Evolutionary conservation across 2,888 invertebrate species (phyloP).

Genomic region (Cryptocephalus primarius): DNA sequence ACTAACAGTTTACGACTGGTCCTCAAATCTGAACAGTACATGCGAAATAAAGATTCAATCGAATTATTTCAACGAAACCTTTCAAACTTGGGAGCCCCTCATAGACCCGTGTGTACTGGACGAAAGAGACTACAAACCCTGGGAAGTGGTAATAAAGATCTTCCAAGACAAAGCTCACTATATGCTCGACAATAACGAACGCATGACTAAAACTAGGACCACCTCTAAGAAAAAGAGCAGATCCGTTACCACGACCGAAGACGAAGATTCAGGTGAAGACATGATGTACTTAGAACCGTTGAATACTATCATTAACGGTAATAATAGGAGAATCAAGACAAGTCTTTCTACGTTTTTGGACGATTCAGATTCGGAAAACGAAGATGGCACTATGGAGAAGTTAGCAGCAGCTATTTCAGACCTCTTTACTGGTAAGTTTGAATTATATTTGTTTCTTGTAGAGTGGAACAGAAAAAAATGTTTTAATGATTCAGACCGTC

Average conservation of each 20-base stretch:
- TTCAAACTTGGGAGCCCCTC: slow-evolving; percentile 68
- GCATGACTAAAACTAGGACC: slow-evolving; percentile 17
- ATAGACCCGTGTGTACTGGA: slow-evolving; percentile 61
- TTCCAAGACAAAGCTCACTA: slow-evolving; percentile 39
- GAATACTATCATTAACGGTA: slow-evolving; percentile 25
- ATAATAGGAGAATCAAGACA: slow-evolving; percentile 35
- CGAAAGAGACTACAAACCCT: slow-evolving; percentile 57
- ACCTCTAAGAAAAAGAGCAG: slow-evolving; percentile 19
- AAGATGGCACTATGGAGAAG: slow-evolving; percentile 57
- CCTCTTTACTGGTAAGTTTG: slow-evolving; percentile 56
- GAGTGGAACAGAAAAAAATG: too few relatives aligned
- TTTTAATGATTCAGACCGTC: too few relatives aligned
- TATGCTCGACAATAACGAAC: slow-evolving; percentile 24
- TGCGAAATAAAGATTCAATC: slow-evolving; percentile 39
- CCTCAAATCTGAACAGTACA: slow-evolving; percentile 36
- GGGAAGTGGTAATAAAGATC: slow-evolving; percentile 58
- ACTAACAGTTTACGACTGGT: slow-evolving; percentile 56
- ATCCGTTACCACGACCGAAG: slow-evolving; percentile 29
- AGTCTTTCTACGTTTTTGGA: slow-evolving; percentile 44
- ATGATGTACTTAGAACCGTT: slow-evolving; percentile 36
- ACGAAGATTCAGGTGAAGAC: slow-evolving; percentile 34
- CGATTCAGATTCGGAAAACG: slow-evolving; percentile 66
- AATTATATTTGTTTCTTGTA: too few relatives aligned
- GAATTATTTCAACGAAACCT: slow-evolving; percentile 34
- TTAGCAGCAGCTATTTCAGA: slow-evolving; percentile 62